These are phyloP conservation scores for Peribatodes rhomboidaria DNA, from an alignment of 2,888 invertebrate species.

Conservation along the genomic window DNA sequence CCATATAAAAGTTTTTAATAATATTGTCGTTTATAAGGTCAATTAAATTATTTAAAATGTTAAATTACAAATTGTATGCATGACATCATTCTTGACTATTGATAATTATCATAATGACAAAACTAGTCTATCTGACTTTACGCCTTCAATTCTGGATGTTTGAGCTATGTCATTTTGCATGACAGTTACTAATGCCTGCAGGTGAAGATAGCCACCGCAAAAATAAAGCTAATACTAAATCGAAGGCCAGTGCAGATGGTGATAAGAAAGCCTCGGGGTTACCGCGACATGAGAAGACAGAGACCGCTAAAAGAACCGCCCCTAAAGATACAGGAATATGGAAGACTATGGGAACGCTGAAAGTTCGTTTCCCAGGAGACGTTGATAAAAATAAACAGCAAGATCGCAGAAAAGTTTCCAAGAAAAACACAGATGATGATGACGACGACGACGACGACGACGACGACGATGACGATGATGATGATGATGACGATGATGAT, in stretches of 20 bases:
- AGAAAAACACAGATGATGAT: constrained; percentile 57
- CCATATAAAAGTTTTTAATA: constrained; percentile 67
- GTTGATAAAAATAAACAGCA: constrained; percentile 51
- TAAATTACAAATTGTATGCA: constrained; percentile 75
- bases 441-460: constrained; percentile 55
- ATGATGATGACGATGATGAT: constrained; percentile 82
- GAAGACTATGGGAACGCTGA: constrained; percentile 73
- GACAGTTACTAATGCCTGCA: constrained; percentile 88
- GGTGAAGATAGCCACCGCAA: constrained; percentile 86
- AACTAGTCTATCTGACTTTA: constrained; percentile 66
- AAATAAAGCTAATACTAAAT: constrained; percentile 80
- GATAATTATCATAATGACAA: constrained; percentile 50
- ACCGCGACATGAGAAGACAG: constrained; percentile 57
- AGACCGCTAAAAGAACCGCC: constrained; percentile 52
- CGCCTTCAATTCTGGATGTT: constrained; percentile 84
- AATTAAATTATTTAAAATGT: constrained; percentile 59
- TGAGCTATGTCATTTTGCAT: constrained; percentile 87
- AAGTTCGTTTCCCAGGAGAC: constrained; percentile 63
- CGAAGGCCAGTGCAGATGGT: constrained; percentile 85
- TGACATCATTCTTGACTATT: constrained; percentile 82
- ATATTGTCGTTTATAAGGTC: constrained; percentile 51
- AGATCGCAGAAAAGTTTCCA: constrained; percentile 37
- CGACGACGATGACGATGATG: constrained; percentile 72
- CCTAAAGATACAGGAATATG: constrained; percentile 57
- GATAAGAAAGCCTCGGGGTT: constrained; percentile 74